These are phyloP conservation scores for Acropternis orthonyx DNA, from an alignment of 2,797 vertebrate species.

Conservation along the genomic window DNA sequence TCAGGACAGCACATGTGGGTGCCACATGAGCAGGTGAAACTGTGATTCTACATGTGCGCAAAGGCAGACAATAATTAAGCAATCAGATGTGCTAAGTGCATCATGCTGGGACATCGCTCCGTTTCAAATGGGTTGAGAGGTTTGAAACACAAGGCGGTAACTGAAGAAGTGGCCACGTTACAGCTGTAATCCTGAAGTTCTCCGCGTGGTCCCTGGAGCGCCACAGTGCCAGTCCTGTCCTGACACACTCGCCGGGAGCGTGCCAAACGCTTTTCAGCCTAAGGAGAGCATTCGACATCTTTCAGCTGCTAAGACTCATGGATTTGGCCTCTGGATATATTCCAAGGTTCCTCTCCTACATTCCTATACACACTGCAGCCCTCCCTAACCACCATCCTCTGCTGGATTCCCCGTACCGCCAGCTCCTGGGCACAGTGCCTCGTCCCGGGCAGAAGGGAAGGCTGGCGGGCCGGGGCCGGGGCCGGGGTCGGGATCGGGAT, in stretches of 20 bases:
- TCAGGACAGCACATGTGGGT: conserved; percentile 48
- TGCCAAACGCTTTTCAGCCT: neutral
- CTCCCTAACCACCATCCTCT: accelerated
- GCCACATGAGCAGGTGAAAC: conserved; percentile 62
- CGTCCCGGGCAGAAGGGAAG: accelerated
- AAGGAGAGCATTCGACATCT: neutral
- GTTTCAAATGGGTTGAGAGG: neutral
- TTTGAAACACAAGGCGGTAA: neutral
- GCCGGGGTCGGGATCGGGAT: accelerated
- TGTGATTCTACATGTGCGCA: neutral
- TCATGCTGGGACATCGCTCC: neutral
- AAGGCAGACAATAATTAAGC: conserved; percentile 44
- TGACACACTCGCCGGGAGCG: neutral
- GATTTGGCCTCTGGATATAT: neutral
- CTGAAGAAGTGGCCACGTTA: neutral
- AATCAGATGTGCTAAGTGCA: conserved; percentile 55
- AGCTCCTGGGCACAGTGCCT: accelerated
- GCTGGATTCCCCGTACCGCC: neutral
- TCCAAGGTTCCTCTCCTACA: neutral
- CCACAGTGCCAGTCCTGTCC: neutral
- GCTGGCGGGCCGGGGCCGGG: accelerated
- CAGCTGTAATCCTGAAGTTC: neutral
- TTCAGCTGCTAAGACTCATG: neutral
- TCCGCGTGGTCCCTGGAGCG: neutral
- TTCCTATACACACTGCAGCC: neutral